Conservation (phyloP, 2,888 invertebrate species). For the Coleophora flavipennella region DNA sequence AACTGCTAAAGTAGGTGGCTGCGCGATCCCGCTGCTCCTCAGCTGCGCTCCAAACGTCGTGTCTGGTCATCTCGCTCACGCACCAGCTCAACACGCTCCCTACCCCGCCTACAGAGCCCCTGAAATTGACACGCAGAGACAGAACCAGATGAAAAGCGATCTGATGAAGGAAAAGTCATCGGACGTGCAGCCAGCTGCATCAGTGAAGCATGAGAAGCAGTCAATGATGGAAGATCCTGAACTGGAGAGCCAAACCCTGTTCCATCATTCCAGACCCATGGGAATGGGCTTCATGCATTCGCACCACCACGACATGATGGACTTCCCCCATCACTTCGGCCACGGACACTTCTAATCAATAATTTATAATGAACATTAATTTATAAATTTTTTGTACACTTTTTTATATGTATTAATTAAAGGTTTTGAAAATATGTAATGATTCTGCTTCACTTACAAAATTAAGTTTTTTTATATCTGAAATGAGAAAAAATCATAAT, state of each 20-base stretch:
- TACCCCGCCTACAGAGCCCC: slow-evolving; percentile 2
- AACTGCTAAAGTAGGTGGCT: slow-evolving; percentile 18
- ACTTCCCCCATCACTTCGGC: background rate
- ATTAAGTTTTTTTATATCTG: no score
- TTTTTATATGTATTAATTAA: background rate
- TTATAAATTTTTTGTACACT: background rate
- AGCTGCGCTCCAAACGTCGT: slow-evolving; percentile 27
- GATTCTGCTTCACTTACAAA: slow-evolving; percentile 6
- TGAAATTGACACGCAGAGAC: background rate
- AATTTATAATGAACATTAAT: background rate
- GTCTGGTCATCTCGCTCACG: slow-evolving; percentile 19
- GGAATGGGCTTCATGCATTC: background rate
- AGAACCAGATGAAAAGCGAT: no score
- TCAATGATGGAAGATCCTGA: no score
- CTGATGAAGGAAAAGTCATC: background rate
- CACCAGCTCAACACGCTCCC: slow-evolving; percentile 15
- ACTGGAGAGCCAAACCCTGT: no score
- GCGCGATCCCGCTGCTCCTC: slow-evolving; percentile 25
- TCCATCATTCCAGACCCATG: no score
- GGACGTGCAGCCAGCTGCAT: background rate
- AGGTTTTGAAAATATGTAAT: slow-evolving; percentile 1
- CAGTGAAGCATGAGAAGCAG: background rate
- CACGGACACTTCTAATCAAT: no score
- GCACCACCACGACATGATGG: slow-evolving; percentile 1
- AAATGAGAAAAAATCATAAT: no score